phyloP scores from a whole-genome alignment of 2,888 invertebrate genomes.

The Steinernema carpocapsae region DNA sequence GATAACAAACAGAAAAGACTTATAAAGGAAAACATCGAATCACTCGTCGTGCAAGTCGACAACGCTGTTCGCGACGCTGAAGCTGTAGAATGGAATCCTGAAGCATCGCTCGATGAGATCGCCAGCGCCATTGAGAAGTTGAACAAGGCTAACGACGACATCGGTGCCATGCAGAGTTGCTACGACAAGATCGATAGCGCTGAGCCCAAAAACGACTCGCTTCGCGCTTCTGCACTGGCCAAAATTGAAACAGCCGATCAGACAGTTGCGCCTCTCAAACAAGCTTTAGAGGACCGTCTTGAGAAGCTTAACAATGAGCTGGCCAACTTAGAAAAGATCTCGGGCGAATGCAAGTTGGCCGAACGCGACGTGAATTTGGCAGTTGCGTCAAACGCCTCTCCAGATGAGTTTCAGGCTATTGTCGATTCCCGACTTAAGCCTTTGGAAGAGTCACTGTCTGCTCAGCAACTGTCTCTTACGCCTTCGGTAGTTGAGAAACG shows the following conservation, averaged over 20 bases:
- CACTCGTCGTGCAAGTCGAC: neutral
- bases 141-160: conserved; percentile 4
- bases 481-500: conserved; percentile 45
- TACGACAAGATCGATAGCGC: conserved; percentile 44
- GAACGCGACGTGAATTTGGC: neutral
- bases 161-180: neutral
- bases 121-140: neutral
- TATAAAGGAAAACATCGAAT: conserved; percentile 36
- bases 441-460: conserved; percentile 32
- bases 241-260: conserved; percentile 34
- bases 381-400: conserved; percentile 31
- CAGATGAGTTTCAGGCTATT: conserved; percentile 42
- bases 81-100: conserved; percentile 12
- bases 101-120: neutral
- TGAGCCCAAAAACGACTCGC: conserved; percentile 46
- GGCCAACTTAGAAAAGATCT: neutral
- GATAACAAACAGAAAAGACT: too few relatives aligned
- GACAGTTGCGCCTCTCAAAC: conserved; percentile 43
- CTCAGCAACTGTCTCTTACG: conserved; percentile 42
- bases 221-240: conserved; percentile 43
- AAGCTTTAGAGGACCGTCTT: conserved; percentile 41
- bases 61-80: conserved; percentile 7
- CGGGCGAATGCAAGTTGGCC: neutral
- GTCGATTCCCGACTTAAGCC: neutral
- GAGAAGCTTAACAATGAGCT: neutral